Evolutionary conservation across 2,113 vertebrate species (phyloP), one percentile per base, ranked within the genome.

Genomic region (Microtus oregoni): DNA sequence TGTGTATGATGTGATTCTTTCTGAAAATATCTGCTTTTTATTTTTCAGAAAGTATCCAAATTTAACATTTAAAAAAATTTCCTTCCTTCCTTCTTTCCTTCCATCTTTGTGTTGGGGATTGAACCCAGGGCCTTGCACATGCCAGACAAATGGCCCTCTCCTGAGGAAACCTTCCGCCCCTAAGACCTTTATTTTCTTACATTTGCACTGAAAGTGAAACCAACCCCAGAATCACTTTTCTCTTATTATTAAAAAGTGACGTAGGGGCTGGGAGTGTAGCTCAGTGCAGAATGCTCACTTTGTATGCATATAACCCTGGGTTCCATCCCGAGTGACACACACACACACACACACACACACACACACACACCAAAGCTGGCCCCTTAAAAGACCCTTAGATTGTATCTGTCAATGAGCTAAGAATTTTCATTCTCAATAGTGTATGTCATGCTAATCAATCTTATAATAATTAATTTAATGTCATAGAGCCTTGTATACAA

Each of bases 341-440:
- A 26, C 7, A 77, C 20, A 6, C 20, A 61, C 20, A 26, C 81
- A 41, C 79, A 6, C 30, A 70, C 70, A 55, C 12, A 77, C n/a
- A 19, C 20, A 70, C 35, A 24, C 47, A 65, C 2, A 61, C 52
- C 30, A 15, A 26, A 61, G 55, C 70, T 88, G 77, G 24, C 50
- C 35, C 81, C 93, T 44, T 61, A 88, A 78, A 90, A 90, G 55
- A 89, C 70, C 32, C 89, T 58, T 58, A 52, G 28, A 8, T 6
- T n/a, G 0, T 65, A 38, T 79, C 75, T 92, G 26, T 87, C 95
- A 92, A 63, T 94, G 65, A 87, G 90, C 92, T 41, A 94, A 79
- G 67, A 3, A 38, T 87, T 73, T 93, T 75, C 94, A 70, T 81
- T 24, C 72, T 85, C 70, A 70, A 32, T 5, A 77, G 17, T 67